Evolutionary conservation across 2,797 vertebrate genomes (phyloP).

Genomic region (Enteromius afrohamiltoni): DNA sequence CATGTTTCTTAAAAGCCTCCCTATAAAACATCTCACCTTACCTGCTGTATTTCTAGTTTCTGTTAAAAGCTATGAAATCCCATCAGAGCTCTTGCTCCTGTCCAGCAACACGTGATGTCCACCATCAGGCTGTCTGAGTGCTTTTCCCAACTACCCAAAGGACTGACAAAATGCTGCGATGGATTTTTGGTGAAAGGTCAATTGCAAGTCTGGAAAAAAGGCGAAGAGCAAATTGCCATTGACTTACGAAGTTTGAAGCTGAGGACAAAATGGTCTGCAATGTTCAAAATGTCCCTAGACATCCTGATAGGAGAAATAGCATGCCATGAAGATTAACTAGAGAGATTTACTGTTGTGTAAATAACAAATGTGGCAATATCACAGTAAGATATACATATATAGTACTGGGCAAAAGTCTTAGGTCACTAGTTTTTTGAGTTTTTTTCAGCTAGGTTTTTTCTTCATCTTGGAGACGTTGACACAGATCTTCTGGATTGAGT

Average conservation of each 20-base stretch:
- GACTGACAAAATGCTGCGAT: slow-evolving; percentile 52
- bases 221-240: slow-evolving; percentile 51
- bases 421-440: no score
- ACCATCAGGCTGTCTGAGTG: slow-evolving; percentile 22
- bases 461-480: no score
- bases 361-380: not conserved
- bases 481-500: no score
- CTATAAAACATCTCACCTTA: slow-evolving; percentile 34
- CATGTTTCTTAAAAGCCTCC: slow-evolving; percentile 41
- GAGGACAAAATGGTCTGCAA: slow-evolving; percentile 32
- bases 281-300: slow-evolving; percentile 39
- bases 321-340: not conserved
- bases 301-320: not conserved
- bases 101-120: slow-evolving; percentile 39
- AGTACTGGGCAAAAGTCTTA: no score
- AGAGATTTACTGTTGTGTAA: not conserved
- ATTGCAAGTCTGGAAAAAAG: slow-evolving; percentile 35
- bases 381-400: not conserved
- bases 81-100: slow-evolving; percentile 37
- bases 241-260: slow-evolving; percentile 35
- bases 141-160: slow-evolving; percentile 43
- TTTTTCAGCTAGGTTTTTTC: no score
- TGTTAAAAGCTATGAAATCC: slow-evolving; percentile 52
- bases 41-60: slow-evolving; percentile 37
- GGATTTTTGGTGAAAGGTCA: slow-evolving; percentile 56